phyloP scores from a whole-genome alignment of 1,140 invertebrate genomes.

The Pogonomyrmex barbatus region DNA sequence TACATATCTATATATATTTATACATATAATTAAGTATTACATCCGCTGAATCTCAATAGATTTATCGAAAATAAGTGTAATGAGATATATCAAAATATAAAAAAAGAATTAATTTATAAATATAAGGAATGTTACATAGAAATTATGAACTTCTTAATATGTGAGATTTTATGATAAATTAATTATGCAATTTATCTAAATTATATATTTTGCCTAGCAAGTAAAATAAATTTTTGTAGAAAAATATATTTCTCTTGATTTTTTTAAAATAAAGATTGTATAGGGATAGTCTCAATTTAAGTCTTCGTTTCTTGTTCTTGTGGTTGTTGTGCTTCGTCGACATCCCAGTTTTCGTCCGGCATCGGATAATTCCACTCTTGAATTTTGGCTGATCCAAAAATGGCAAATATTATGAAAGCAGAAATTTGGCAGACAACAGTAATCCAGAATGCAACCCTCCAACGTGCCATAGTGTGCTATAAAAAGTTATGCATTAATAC shows the following conservation, averaged over 20 bases:
- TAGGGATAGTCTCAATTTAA: slow-evolving; percentile 7
- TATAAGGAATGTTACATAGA: not conserved
- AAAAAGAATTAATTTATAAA: not conserved
- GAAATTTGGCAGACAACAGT: slow-evolving; percentile 90
- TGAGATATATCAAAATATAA: not conserved
- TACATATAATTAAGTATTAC: slow-evolving; percentile 23
- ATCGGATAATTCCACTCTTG: slow-evolving; percentile 91
- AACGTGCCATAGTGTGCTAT: slow-evolving; percentile 92
- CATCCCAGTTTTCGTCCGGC: not conserved
- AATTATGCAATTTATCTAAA: not conserved
- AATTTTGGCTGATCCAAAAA: slow-evolving; percentile 93
- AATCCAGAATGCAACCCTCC: slow-evolving; percentile 94
- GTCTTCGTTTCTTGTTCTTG: slow-evolving; percentile 41
- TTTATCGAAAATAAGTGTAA: not conserved
- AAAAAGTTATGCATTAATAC: slow-evolving; percentile 74
- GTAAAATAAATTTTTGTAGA: not conserved
- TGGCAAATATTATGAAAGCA: slow-evolving; percentile 90
- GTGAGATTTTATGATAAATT: not conserved
- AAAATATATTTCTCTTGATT: not conserved
- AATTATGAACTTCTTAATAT: not conserved
- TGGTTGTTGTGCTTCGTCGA: slow-evolving; percentile 31
- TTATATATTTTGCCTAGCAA: not conserved
- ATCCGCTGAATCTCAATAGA: slow-evolving; percentile 24
- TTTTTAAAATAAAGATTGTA: not conserved
- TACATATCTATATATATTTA: not conserved